Conservation (phyloP, 2,797 vertebrate genomes). For the Xiphorhynchus erythropygius region DNA sequence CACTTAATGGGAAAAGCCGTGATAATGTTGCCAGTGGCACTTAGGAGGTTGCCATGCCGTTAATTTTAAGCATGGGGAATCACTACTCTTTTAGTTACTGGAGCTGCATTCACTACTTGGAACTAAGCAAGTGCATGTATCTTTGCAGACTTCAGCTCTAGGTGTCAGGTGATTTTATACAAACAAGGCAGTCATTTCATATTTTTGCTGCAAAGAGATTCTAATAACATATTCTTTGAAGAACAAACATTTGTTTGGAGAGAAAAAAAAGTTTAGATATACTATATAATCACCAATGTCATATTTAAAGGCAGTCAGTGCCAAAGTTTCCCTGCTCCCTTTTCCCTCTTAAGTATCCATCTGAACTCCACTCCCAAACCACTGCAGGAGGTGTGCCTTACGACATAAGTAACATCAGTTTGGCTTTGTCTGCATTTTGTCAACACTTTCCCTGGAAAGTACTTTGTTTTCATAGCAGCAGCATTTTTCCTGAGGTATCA, state of each 20-base stretch:
- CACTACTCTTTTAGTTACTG: background rate
- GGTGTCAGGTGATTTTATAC: background rate
- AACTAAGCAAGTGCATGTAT: fast-evolving
- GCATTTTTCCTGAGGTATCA: background rate
- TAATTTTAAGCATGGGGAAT: background rate
- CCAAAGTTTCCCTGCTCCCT: background rate
- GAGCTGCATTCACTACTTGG: background rate
- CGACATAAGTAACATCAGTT: background rate
- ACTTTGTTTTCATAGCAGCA: background rate
- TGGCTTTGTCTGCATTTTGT: background rate
- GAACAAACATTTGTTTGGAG: background rate
- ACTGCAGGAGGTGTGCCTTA: background rate
- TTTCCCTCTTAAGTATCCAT: background rate
- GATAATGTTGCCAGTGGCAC: background rate
- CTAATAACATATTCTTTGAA: background rate
- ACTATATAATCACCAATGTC: fast-evolving
- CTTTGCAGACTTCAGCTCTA: background rate
- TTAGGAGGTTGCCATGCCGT: background rate
- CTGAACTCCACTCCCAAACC: background rate
- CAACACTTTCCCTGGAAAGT: background rate
- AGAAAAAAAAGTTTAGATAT: background rate
- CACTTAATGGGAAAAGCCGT: background rate
- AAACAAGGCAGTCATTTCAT: background rate
- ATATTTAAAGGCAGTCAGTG: background rate
- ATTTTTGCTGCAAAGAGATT: background rate